Conservation (phyloP, 1,140 invertebrate species). For the Nixonia krombeini region DNA sequence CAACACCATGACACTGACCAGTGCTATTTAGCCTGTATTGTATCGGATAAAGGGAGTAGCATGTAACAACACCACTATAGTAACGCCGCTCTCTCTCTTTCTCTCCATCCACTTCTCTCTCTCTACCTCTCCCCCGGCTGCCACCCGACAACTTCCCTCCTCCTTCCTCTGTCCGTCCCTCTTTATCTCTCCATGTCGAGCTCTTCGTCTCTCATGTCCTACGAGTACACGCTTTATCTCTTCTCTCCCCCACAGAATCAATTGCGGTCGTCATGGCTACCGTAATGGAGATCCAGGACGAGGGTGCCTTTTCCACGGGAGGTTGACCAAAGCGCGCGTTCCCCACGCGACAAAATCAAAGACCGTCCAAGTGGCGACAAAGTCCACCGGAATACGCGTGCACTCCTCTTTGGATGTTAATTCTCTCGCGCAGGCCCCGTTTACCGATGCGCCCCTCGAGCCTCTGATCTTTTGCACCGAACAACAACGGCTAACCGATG, state of each 20-base stretch:
- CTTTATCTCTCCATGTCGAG: conserved; percentile 25
- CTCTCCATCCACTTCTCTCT: conserved; percentile 24
- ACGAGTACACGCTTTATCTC: no score
- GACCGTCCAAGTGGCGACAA: conserved; percentile 55
- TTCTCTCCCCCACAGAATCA: conserved; percentile 63
- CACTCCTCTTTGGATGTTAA: conserved; percentile 23
- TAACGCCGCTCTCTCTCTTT: conserved; percentile 47
- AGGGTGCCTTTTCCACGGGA: conserved; percentile 67
- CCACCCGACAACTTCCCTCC: conserved; percentile 20
- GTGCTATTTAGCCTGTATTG: conserved; percentile 67
- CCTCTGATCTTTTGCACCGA: background rate
- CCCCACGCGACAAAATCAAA: conserved; percentile 64
- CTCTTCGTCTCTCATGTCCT: conserved; percentile 18
- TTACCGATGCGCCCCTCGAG: conserved; percentile 9
- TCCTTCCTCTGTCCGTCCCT: conserved; percentile 25
- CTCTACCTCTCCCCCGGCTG: conserved; percentile 15
- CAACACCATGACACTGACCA: conserved; percentile 64
- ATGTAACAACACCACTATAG: conserved; percentile 56
- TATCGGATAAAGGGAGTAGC: conserved; percentile 64
- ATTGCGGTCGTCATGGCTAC: conserved; percentile 70
- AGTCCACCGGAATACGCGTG: conserved; percentile 22
- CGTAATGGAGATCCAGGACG: conserved; percentile 67
- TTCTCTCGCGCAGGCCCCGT: conserved; percentile 12
- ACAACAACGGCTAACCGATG: conserved; percentile 18
- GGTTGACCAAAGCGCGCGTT: conserved; percentile 64